These are phyloP conservation scores for Garra rufa DNA, from an alignment of 2,113 vertebrate genomes.

Conservation along the genomic window DNA sequence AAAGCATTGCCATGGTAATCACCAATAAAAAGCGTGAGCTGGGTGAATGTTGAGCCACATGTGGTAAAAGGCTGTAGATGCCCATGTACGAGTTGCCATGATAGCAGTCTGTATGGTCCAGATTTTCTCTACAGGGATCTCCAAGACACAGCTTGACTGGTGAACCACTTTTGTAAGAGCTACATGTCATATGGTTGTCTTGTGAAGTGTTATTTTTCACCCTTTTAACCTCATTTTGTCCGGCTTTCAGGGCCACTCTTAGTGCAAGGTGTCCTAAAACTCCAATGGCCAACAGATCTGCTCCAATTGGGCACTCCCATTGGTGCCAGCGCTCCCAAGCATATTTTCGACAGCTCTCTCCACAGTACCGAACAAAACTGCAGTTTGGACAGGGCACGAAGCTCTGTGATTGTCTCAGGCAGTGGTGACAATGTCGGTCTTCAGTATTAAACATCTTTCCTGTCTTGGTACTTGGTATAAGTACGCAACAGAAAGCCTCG, in stretches of 20 bases:
- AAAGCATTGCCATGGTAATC: constrained; percentile 80
- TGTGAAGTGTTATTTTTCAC: constrained; percentile 46
- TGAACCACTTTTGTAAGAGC: not conserved
- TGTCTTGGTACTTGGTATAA: constrained; percentile 73
- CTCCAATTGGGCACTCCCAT: constrained; percentile 84
- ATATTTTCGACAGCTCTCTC: constrained; percentile 72
- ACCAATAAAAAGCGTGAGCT: constrained; percentile 82
- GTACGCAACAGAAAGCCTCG: constrained; percentile 86
- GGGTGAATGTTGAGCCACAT: constrained; percentile 77
- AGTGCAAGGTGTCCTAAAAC: constrained; percentile 87
- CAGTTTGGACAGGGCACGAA: constrained; percentile 82
- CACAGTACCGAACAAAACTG: constrained; percentile 88
- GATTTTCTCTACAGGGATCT: not conserved
- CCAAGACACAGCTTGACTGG: not conserved
- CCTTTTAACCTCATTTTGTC: constrained; percentile 71
- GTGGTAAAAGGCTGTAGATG: constrained; percentile 84
- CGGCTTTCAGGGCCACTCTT: constrained; percentile 82
- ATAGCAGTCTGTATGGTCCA: constrained; percentile 61
- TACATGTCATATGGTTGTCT: not conserved
- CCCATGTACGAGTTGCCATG: constrained; percentile 77
- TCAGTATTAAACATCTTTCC: constrained; percentile 64
- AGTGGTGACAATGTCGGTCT: constrained; percentile 86
- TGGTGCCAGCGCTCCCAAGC: constrained; percentile 88
- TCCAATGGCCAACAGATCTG: constrained; percentile 79
- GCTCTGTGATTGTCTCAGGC: constrained; percentile 76